A percentile compares a stretch with the other conserved stretches of the same genome.
These are phyloP conservation scores for Abramis brama DNA, from an alignment of 2,113 vertebrate species.

Conservation along the genomic window DNA sequence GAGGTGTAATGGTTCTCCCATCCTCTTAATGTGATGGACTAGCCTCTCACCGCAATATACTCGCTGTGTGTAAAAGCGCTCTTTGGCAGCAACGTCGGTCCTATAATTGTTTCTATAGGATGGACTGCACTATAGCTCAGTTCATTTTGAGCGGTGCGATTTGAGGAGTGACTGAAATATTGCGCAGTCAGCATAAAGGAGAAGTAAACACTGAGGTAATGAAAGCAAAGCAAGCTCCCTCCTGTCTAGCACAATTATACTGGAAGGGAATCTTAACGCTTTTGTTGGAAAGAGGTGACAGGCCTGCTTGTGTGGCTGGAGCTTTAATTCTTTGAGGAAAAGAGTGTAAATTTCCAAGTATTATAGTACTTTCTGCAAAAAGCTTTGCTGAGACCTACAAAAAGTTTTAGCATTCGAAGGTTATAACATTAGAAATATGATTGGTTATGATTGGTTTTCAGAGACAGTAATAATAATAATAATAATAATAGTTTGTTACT, in stretches of 20 bases:
- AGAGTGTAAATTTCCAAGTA: background rate
- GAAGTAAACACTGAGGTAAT: slow-evolving; percentile 38
- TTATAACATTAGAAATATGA: background rate
- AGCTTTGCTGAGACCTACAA: background rate
- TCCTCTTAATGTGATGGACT: slow-evolving; percentile 51
- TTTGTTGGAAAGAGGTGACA: slow-evolving; percentile 1
- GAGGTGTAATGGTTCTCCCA: slow-evolving; percentile 43
- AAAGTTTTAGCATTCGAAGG: background rate
- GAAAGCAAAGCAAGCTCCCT: slow-evolving; percentile 23
- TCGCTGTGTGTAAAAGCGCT: slow-evolving; percentile 21
- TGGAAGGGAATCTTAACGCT: background rate
- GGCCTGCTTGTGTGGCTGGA: slow-evolving; percentile 10
- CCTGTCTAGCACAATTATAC: slow-evolving; percentile 44
- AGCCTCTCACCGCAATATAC: slow-evolving; percentile 38
- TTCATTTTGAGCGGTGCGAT: slow-evolving; percentile 33
- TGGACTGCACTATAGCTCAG: slow-evolving; percentile 14
- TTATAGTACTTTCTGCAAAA: background rate
- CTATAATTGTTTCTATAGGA: slow-evolving; percentile 45
- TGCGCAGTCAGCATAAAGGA: slow-evolving; percentile 20
- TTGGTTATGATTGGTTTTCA: background rate
- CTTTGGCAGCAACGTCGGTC: background rate
- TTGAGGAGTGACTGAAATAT: background rate
- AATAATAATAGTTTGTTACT: too few species aligned
- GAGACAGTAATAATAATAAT: background rate
- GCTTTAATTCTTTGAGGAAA: background rate